A percentile compares a stretch with the other conserved stretches of the same genome.
phyloP scores from a whole-genome alignment of 2,797 vertebrate genomes.

The Alosa sapidissima region DNA sequence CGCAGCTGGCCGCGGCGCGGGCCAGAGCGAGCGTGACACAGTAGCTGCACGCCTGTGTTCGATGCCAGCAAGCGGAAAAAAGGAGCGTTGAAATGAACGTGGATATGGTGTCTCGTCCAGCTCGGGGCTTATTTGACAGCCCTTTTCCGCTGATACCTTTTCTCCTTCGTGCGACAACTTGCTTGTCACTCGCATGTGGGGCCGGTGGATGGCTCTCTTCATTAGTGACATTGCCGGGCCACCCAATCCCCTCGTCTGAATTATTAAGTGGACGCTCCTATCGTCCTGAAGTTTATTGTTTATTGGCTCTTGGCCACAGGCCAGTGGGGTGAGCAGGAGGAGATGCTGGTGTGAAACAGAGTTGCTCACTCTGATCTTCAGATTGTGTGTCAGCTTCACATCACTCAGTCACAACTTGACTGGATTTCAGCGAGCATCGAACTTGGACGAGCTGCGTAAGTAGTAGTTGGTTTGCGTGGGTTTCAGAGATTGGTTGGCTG shows the following conservation, averaged over 20 bases:
- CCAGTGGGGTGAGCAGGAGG: slow-evolving; percentile 54
- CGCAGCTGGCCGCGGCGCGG: not conserved
- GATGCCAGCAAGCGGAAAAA: slow-evolving; percentile 62
- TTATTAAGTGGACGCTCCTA: slow-evolving; percentile 75
- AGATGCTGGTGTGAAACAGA: slow-evolving; percentile 59
- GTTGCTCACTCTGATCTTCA: slow-evolving; percentile 56
- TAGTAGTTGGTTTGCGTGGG: slow-evolving; percentile 18
- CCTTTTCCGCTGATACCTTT: slow-evolving; percentile 62
- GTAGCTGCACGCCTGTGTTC: not conserved
- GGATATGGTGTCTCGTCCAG: slow-evolving; percentile 68
- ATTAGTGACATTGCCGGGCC: slow-evolving; percentile 71
- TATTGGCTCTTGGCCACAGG: slow-evolving; percentile 64
- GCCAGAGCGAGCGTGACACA: slow-evolving; percentile 12
- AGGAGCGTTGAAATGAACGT: slow-evolving; percentile 40
- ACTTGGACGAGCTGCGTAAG: slow-evolving; percentile 39
- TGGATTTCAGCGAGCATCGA: slow-evolving; percentile 34
- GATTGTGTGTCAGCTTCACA: slow-evolving; percentile 54
- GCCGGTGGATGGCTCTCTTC: slow-evolving; percentile 63
- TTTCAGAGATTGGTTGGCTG: not conserved
- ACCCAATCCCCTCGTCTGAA: slow-evolving; percentile 74
- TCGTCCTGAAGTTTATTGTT: slow-evolving; percentile 73
- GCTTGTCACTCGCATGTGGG: slow-evolving; percentile 43
- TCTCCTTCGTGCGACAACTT: slow-evolving; percentile 56
- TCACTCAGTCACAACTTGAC: slow-evolving; percentile 26
- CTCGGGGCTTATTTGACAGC: slow-evolving; percentile 64